Evolutionary conservation across 2,113 vertebrate genomes (phyloP), one percentile per base, ranked within the genome.

Genomic region (Odontesthes bonariensis): DNA sequence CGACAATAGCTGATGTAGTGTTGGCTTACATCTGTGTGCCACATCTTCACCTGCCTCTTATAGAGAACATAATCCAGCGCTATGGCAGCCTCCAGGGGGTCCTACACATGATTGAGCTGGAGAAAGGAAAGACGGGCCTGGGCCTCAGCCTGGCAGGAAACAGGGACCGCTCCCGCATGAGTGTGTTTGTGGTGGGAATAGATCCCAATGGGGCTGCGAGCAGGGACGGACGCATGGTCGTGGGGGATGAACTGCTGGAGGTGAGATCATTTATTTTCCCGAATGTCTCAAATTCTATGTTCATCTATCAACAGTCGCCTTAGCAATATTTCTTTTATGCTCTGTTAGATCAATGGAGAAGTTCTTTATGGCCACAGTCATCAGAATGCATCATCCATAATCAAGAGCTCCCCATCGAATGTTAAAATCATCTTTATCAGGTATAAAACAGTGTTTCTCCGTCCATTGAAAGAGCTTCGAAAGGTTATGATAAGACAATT

Each of bases 131-230:
- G 59, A 94, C 95, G 5, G 98, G 98, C 69, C 93, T 99, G 93
- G 98, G 98, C 64, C 96, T 99, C 75, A 99, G 98, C 91, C 95
- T 99, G 90, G 98, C 98, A 33, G 98, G 98, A 31, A 99, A 99
- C 92, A 95, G 95, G 90, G 97, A 99, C 89, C 95, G 97, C 79
- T 95, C 96, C 22, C 95, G 96, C 79, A 98, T 99, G 97, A 99
- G 98, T 69, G 97, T 98, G 69, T 99, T 99, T 72, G 91, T 99
- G 82, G 97, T 99, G 90, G 97, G 97, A 59, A 99, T 99, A 77
- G 97, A 99, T 78, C 96, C 97, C 88, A 95, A 86, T 35, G 98
- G 98, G 77, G 97, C 98, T 31, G 97, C 97, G 8, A 96, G 96
- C n/a, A 95, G 88, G 90, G 98, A 99, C 44, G 96, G 96, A 51